Evolutionary conservation across 2,888 invertebrate species (phyloP).

Genomic region (Margaritifera margaritifera): DNA sequence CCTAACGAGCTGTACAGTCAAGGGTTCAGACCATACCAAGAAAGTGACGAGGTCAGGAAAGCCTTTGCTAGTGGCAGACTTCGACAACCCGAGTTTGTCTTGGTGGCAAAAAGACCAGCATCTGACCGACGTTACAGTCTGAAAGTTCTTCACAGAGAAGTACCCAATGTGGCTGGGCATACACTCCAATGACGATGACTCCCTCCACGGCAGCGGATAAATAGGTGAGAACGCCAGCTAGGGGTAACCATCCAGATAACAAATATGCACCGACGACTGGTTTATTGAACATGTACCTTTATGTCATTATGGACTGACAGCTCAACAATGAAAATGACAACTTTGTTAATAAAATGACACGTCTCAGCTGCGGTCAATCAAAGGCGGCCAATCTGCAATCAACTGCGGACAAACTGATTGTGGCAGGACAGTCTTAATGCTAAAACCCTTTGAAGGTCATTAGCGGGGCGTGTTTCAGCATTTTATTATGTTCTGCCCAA

Average conservation of each 20-base stretch:
- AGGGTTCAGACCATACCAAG: constrained; percentile 36
- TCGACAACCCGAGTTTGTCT: constrained; percentile 11
- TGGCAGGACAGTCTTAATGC: constrained; percentile 25
- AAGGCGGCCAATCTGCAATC: constrained; percentile 27
- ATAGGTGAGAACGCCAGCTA: constrained; percentile 28
- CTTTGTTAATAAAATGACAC: too few relatives aligned
- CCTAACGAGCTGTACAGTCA: constrained; percentile 44
- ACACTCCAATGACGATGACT: constrained; percentile 27
- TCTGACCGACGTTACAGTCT: too few relatives aligned
- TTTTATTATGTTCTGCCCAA: too few relatives aligned
- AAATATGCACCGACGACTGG: too few relatives aligned
- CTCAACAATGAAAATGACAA: too few relatives aligned
- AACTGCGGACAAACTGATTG: constrained; percentile 28
- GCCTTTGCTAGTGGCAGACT: constrained; percentile 19
- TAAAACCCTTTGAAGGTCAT: constrained; percentile 22
- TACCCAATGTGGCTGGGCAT: constrained; percentile 32
- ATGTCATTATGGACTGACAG: too few relatives aligned
- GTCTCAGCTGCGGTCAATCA: too few relatives aligned
- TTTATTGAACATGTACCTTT: too few relatives aligned
- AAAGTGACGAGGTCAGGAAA: constrained; percentile 35
- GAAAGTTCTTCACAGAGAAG: too few relatives aligned
- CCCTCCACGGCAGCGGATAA: constrained; percentile 32
- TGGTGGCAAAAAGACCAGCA: constrained; percentile 15
- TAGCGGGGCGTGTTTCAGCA: too few relatives aligned
- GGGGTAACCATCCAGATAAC: constrained; percentile 33